Evolutionary conservation across 2,797 vertebrate species (phyloP).

Genomic region (Todus mexicanus): DNA sequence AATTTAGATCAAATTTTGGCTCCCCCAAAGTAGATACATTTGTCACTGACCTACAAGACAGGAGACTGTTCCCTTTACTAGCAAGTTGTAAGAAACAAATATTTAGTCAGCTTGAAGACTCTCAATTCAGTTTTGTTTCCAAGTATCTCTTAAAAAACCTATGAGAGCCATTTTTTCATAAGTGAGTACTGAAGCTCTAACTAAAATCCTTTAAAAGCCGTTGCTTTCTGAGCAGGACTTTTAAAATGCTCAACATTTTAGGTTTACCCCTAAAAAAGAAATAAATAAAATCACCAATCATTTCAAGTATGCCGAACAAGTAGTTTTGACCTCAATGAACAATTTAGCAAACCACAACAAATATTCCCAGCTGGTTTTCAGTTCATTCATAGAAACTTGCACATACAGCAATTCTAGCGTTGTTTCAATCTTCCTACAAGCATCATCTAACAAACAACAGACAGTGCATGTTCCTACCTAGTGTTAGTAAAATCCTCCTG

Average conservation of each 20-base stretch:
- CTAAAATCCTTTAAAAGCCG: neutral
- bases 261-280: neutral
- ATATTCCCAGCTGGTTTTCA: neutral
- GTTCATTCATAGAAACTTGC: neutral
- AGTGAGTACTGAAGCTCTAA: neutral
- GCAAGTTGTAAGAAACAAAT: neutral
- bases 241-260: neutral
- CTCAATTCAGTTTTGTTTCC: neutral
- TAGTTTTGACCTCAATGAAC: neutral
- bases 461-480: constrained; percentile 81
- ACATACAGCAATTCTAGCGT: neutral
- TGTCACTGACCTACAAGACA: neutral
- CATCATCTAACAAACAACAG: constrained; percentile 57
- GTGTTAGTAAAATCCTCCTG: constrained; percentile 87
- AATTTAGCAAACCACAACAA: neutral
- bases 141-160: neutral
- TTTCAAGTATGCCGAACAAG: neutral
- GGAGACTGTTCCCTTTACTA: neutral
- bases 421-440: constrained; percentile 34
- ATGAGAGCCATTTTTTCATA: neutral
- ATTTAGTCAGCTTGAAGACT: neutral
- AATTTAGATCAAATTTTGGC: neutral
- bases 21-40: neutral
- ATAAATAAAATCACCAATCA: neutral
- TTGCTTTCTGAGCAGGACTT: neutral